Base-by-base conservation (phyloP, 2,113 vertebrate species). In the Philantomba maxwellii region DNA sequence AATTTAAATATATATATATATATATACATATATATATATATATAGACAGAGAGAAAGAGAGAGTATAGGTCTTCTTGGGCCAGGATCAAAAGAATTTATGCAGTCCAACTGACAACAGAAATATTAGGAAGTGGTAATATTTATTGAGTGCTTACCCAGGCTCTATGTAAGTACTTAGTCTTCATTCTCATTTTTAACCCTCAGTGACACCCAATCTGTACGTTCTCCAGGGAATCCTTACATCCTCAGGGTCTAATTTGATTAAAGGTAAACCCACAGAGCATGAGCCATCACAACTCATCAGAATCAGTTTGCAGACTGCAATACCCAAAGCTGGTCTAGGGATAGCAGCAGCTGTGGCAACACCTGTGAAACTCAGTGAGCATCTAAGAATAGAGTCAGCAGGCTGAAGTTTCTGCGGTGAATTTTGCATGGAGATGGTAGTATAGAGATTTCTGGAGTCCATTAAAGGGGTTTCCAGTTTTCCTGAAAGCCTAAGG, bases 171-270 rank as follows among this genome's bases (percentile, higher is more conserved):
- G 47, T 88, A 53, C 45, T 62, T 85, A 93, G 43, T 45, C 14
- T 96, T 96, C 47, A 89, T 91, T 91, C 66, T 81, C 30, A 36
- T 93, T 90, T 93, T 93, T 88, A 97, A 87, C 49, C 36, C 36
- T 90, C 49, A 36, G 47, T 86, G 87, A 92, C 81, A 95, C 36
- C 33, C 80, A 95, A 43, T 90, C 96, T 95, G 66, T 78, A 80
- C 33, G 49, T 89, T 82, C 55, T 96, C 73, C 33, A 73, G 84
- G 77, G 94, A 97, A 97, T 97, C 84, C 28, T 95, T 93, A 85
- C 36, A 58, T 70, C 77, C 81, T 90, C 43, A 70, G 58, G 51
- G 30, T 93, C 58, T 77, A 47, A 87, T 84, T 85, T 97, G 91
- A 95, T 89, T 77, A 91, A 97, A 36, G 49, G 60, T 92, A 97